Percentiles rank a stretch among this genome's conserved stretches.
Conservation (phyloP, 2,888 invertebrate species). For the Euplagia quadripunctaria region DNA sequence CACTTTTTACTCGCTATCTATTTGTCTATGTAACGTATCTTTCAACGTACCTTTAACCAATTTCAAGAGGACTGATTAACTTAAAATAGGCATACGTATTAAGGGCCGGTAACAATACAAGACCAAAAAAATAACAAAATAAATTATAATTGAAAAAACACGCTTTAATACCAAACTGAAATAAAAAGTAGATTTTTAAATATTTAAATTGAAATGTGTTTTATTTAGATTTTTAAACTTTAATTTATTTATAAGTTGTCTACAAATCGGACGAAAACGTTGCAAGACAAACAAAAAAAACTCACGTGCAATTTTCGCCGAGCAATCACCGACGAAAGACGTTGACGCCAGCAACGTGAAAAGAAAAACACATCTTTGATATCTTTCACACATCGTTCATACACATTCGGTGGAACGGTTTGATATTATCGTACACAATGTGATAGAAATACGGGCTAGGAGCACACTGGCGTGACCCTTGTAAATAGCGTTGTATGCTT, state of each 20-base stretch:
- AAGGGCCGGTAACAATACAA: too few relatives aligned
- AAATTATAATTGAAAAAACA: too few relatives aligned
- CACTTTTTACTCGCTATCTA: too few relatives aligned
- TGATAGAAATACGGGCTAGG: slow-evolving; percentile 50
- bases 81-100: too few relatives aligned
- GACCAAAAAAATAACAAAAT: too few relatives aligned
- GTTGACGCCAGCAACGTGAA: slow-evolving; percentile 63
- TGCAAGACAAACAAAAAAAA: slow-evolving; percentile 34
- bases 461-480: slow-evolving; percentile 71
- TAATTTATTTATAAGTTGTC: not conserved
- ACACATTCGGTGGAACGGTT: slow-evolving; percentile 51
- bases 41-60: too few relatives aligned
- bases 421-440: slow-evolving; percentile 42
- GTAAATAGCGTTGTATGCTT: slow-evolving; percentile 63
- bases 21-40: too few relatives aligned
- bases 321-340: slow-evolving; percentile 63
- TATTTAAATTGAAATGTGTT: not conserved
- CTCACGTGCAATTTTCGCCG: slow-evolving; percentile 80
- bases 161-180: too few relatives aligned
- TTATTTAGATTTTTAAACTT: not conserved
- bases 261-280: not conserved
- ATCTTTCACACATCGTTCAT: slow-evolving; percentile 72
- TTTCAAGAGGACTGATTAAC: too few relatives aligned
- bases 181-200: not conserved
- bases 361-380: slow-evolving; percentile 66